Percentiles rank a stretch among this genome's conserved stretches.
These are phyloP conservation scores for Drosophila melanogaster DNA, from an alignment of 1,140 invertebrate genomes.

Conservation along the genomic window Release_6_plus_ISO1_MT NT_033779.5:1513001-1513500, in stretches of 20 bases:
- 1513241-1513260: neutral
- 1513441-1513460: slow-evolving; percentile 42
- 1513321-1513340: slow-evolving; percentile 39
- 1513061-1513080: slow-evolving; percentile 8
- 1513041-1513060: slow-evolving; percentile 20
- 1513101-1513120: slow-evolving; percentile 46
- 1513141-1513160: slow-evolving; percentile 24
- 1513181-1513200: slow-evolving; percentile 35
- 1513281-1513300: neutral
- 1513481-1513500: slow-evolving; percentile 21
- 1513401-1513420: slow-evolving; percentile 47
- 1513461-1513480: slow-evolving; percentile 28
- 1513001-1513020: slow-evolving; percentile 11
- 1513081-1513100: slow-evolving; percentile 27
- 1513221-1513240: slow-evolving; percentile 19
- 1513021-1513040: slow-evolving; percentile 61
- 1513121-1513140: slow-evolving; percentile 69
- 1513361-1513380: slow-evolving; percentile 71
- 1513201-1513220: slow-evolving; percentile 39
- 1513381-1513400: slow-evolving; percentile 56
- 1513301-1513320: slow-evolving; percentile 22
- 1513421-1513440: slow-evolving; percentile 32
- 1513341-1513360: slow-evolving; percentile 43
- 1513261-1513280: neutral
- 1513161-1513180: slow-evolving; percentile 25